A percentile compares a stretch with the other conserved stretches of the same genome.
These are phyloP conservation scores for Trissolcus basalis DNA, from an alignment of 1,140 invertebrate genomes.

Conservation along the genomic window DNA sequence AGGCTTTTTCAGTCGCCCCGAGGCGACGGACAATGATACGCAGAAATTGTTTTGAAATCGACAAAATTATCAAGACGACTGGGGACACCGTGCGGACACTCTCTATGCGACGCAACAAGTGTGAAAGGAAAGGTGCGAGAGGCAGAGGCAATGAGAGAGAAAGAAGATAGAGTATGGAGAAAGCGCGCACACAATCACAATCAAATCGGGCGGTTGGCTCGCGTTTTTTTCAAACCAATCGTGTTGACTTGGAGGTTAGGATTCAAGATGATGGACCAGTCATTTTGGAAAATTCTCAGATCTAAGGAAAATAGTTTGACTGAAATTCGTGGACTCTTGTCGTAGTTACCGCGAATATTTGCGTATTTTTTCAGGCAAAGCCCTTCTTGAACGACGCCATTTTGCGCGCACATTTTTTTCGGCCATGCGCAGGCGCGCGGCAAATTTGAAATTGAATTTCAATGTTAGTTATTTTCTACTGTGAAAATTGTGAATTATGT, in stretches of 20 bases:
- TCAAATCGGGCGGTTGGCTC: neutral
- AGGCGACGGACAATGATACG: neutral
- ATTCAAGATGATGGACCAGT: too few species aligned
- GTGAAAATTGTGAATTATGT: too few species aligned
- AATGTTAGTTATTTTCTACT: too few species aligned
- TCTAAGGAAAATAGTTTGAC: too few species aligned
- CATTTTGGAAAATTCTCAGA: too few species aligned
- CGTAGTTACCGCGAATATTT: neutral
- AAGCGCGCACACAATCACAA: neutral
- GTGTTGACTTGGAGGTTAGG: neutral
- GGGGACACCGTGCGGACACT: constrained; percentile 1
- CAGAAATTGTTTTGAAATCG: constrained; percentile 2
- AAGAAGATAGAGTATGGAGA: constrained; percentile 19
- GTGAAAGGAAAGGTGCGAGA: constrained; percentile 34
- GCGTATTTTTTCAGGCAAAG: constrained; percentile 10
- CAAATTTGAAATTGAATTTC: constrained; percentile 2
- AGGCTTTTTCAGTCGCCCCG: neutral
- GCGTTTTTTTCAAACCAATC: neutral
- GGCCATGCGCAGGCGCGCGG: constrained; percentile 23
- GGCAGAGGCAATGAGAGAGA: constrained; percentile 10
- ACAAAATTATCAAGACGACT: constrained; percentile 7
- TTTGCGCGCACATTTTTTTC: constrained; percentile 45
- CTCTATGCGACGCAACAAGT: constrained; percentile 41
- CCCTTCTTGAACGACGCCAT: constrained; percentile 38
- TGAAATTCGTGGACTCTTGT: too few species aligned